Evolutionary conservation across 2,888 invertebrate species (phyloP).

Genomic region (Dugesia japonica): DNA sequence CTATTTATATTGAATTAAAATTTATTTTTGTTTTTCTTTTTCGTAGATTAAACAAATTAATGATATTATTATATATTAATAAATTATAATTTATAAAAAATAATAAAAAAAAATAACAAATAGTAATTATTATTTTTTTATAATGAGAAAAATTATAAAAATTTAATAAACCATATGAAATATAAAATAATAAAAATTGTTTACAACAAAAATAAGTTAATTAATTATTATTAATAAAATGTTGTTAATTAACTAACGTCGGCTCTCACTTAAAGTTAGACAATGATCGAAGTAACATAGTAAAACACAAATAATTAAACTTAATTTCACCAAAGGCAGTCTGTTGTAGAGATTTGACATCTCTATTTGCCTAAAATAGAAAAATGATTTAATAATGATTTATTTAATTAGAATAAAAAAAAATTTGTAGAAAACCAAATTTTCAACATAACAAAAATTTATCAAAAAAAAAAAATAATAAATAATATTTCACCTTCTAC

Average conservation of each 20-base stretch:
- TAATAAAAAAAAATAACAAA: not conserved
- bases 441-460: not conserved
- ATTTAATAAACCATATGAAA: not conserved
- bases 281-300: not conserved
- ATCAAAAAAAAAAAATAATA: not conserved
- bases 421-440: not conserved
- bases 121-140: not conserved
- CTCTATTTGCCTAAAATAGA: slow-evolving; percentile 3
- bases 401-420: not conserved
- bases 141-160: not conserved
- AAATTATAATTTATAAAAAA: not conserved
- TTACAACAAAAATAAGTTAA: not conserved
- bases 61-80: not conserved
- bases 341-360: slow-evolving; percentile 10
- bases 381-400: not conserved
- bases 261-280: not conserved
- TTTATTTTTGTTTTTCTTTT: too few species aligned
- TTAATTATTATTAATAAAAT: not conserved
- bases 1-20: too few species aligned
- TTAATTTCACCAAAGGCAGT: slow-evolving; percentile 15
- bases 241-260: not conserved
- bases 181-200: not conserved
- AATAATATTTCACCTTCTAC: not conserved
- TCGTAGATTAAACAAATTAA: too few species aligned
- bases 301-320: not conserved